Evolutionary conservation across 2,888 invertebrate genomes (phyloP).

Genomic region (Melipona bicolor): DNA sequence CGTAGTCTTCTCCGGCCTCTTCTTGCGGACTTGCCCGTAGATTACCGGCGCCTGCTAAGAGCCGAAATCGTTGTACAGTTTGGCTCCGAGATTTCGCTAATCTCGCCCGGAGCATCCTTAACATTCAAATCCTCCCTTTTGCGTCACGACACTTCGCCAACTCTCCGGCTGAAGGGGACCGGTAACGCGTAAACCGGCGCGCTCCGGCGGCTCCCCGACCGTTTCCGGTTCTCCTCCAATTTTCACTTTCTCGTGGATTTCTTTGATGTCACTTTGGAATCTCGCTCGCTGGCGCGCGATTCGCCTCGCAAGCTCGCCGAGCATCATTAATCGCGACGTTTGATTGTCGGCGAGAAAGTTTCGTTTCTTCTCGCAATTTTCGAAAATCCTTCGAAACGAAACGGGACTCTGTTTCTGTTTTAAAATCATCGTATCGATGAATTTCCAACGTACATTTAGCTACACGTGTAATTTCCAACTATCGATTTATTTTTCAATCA

Average conservation of each 20-base stretch:
- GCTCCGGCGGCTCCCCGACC: not conserved
- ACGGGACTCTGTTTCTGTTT: too few relatives aligned
- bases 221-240: not conserved
- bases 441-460: too few relatives aligned
- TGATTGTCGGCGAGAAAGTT: not conserved
- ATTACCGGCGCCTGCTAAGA: conserved; percentile 61
- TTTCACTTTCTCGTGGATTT: conserved; percentile 8
- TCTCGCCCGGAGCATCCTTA: conserved; percentile 49
- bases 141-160: conserved; percentile 25
- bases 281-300: not conserved
- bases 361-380: not conserved
- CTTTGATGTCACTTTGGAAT: not conserved
- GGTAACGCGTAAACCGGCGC: conserved; percentile 16
- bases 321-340: not conserved
- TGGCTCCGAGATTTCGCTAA: conserved; percentile 66
- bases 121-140: conserved; percentile 42
- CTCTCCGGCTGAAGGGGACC: not conserved
- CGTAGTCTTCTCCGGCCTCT: conserved; percentile 56
- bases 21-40: conserved; percentile 49
- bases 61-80: conserved; percentile 64
- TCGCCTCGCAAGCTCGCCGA: not conserved
- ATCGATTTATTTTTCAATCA: too few relatives aligned
- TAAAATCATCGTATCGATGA: too few relatives aligned
- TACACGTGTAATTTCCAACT: too few relatives aligned
- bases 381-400: too few relatives aligned